Conservation (phyloP, 2,797 vertebrate species). For the Hipposideros larvatus region DNA sequence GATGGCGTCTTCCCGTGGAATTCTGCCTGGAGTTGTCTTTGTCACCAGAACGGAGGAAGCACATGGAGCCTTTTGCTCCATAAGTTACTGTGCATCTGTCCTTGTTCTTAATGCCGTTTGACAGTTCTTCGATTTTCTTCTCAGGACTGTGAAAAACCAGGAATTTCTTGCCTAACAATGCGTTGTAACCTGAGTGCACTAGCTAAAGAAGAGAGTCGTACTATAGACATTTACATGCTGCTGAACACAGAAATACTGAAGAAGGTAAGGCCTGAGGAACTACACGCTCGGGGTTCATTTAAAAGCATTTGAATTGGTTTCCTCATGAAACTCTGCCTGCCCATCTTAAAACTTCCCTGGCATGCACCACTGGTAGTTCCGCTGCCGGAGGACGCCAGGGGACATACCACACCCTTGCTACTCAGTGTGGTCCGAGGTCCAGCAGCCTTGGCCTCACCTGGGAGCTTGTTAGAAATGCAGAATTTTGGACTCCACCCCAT, state of each 20-base stretch:
- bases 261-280: conserved; percentile 88
- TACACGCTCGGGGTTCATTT: rapidly evolving
- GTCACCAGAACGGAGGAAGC: neutral
- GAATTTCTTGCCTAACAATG: conserved; percentile 93
- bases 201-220: conserved; percentile 94
- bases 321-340: neutral
- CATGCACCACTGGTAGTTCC: neutral
- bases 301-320: neutral
- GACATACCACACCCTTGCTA: neutral
- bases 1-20: neutral
- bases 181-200: conserved; percentile 94
- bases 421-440: neutral
- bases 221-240: conserved; percentile 94
- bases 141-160: conserved; percentile 96
- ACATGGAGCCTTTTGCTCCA: neutral
- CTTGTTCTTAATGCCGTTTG: conserved; percentile 6
- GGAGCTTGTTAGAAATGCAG: neutral
- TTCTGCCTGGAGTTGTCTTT: neutral
- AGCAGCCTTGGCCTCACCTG: neutral
- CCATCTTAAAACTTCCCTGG: neutral
- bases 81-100: neutral
- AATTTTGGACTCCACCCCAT: neutral
- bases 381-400: neutral
- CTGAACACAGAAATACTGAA: conserved; percentile 98
- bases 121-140: conserved; percentile 68